Percentiles rank a stretch among this genome's conserved stretches.
phyloP scores from a whole-genome alignment of 2,888 invertebrate species.

The Magallana nippona region DNA sequence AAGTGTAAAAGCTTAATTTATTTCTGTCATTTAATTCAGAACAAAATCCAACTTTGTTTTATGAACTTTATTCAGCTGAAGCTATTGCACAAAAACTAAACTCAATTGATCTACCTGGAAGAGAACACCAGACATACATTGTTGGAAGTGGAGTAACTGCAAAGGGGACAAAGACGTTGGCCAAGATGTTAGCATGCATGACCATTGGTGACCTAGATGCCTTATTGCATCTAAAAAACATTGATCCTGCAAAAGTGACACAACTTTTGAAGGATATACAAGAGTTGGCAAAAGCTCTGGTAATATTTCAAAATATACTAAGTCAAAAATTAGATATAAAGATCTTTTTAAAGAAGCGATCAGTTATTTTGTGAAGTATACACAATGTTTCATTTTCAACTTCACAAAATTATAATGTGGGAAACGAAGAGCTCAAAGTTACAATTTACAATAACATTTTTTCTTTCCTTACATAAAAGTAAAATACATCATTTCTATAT shows the following conservation, averaged over 20 bases:
- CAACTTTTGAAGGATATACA: constrained; percentile 60
- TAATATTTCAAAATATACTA: too few relatives aligned
- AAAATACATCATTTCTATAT: too few relatives aligned
- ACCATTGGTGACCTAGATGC: constrained; percentile 67
- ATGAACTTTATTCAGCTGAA: constrained; percentile 24
- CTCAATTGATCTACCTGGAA: constrained; percentile 44
- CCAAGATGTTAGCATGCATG: constrained; percentile 66
- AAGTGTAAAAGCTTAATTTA: too few relatives aligned
- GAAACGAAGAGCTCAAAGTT: too few relatives aligned
- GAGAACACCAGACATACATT: constrained; percentile 59
- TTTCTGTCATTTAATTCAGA: not conserved
- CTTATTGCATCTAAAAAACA: constrained; percentile 61
- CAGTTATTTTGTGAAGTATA: too few relatives aligned
- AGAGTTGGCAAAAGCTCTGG: constrained; percentile 64
- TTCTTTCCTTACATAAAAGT: too few relatives aligned
- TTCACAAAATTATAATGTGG: too few relatives aligned
- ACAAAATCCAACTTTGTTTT: not conserved
- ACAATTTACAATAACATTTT: too few relatives aligned
- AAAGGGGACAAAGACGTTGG: constrained; percentile 59
- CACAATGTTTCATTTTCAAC: too few relatives aligned
- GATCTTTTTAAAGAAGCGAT: too few relatives aligned
- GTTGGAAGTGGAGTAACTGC: constrained; percentile 65
- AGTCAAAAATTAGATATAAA: too few relatives aligned
- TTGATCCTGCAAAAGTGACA: constrained; percentile 61
- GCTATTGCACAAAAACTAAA: constrained; percentile 3